phyloP scores from a whole-genome alignment of 1,140 invertebrate genomes.

The Aphidius ervi region DNA sequence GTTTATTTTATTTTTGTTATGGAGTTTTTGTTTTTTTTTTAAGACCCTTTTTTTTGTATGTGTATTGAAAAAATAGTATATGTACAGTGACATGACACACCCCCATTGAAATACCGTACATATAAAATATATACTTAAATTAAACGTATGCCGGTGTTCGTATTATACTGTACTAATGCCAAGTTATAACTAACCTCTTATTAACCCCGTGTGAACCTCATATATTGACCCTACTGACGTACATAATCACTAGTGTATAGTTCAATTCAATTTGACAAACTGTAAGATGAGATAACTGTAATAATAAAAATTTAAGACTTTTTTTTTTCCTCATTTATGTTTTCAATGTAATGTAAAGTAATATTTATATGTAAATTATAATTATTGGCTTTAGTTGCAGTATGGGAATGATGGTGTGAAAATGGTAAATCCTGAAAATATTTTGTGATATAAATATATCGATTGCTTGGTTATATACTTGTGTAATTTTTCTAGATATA shows the following conservation, averaged over 20 bases:
- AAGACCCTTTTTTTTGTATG: too few relatives aligned
- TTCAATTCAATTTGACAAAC: neutral
- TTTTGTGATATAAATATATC: neutral
- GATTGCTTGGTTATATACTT: neutral
- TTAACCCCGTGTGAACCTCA: slow-evolving; percentile 49
- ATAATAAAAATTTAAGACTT: slow-evolving; percentile 38
- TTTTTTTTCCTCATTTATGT: too few relatives aligned
- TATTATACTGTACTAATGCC: slow-evolving; percentile 40
- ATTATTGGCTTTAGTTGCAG: too few relatives aligned
- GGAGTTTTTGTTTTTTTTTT: too few relatives aligned
- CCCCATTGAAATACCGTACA: slow-evolving; percentile 44
- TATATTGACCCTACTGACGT: slow-evolving; percentile 9
- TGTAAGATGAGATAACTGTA: slow-evolving; percentile 37
- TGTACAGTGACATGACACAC: slow-evolving; percentile 43
- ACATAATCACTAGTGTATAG: too few relatives aligned
- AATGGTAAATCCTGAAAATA: too few relatives aligned
- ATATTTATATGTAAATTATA: too few relatives aligned
- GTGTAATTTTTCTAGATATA: too few relatives aligned
- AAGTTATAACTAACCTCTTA: slow-evolving; percentile 54
- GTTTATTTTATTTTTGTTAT: too few relatives aligned
- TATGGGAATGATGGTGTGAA: neutral
- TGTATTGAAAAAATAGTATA: slow-evolving; percentile 13
- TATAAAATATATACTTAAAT: slow-evolving; percentile 47
- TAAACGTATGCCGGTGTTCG: slow-evolving; percentile 46
- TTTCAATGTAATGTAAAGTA: too few relatives aligned